phyloP scores from a whole-genome alignment of 2,113 vertebrate genomes.

The Siphamia tubifer region DNA sequence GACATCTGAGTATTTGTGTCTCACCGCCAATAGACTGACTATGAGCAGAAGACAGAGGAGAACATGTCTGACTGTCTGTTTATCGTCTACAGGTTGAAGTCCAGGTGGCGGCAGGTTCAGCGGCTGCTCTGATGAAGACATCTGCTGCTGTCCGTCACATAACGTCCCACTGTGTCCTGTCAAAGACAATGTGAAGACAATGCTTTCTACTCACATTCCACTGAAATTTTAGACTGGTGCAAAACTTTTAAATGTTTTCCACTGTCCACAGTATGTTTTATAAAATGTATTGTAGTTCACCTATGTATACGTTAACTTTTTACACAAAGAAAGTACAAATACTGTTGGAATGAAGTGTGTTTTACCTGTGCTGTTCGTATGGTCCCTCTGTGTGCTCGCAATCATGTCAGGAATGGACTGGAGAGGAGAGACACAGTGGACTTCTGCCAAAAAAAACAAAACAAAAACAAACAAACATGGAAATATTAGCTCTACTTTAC shows the following conservation, averaged over 20 bases:
- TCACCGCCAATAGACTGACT: constrained; percentile 91
- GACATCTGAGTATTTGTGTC: constrained; percentile 32
- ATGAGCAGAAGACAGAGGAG: constrained; percentile 92
- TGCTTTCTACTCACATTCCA: no score
- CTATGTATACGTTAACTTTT: no score
- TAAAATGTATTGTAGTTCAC: no score
- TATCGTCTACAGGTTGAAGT: constrained; percentile 70
- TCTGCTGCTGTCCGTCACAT: constrained; percentile 75
- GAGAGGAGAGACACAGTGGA: constrained; percentile 72
- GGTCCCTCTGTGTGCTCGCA: constrained; percentile 61
- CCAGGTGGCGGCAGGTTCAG: constrained; percentile 58
- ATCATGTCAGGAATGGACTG: constrained; percentile 75
- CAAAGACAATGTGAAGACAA: no score
- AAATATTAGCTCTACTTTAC: neutral
- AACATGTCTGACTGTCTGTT: constrained; percentile 89
- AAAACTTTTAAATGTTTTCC: no score
- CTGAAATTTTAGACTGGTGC: neutral
- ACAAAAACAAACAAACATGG: neutral
- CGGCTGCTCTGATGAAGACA: constrained; percentile 52
- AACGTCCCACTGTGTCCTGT: constrained; percentile 72
- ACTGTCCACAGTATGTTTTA: no score
- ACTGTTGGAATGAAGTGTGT: neutral
- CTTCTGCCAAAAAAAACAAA: constrained; percentile 64
- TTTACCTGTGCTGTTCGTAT: constrained; percentile 76
- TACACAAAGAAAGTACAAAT: no score